Evolutionary conservation across 1,140 invertebrate genomes (phyloP).

Genomic region (Piezodorus guildinii): DNA sequence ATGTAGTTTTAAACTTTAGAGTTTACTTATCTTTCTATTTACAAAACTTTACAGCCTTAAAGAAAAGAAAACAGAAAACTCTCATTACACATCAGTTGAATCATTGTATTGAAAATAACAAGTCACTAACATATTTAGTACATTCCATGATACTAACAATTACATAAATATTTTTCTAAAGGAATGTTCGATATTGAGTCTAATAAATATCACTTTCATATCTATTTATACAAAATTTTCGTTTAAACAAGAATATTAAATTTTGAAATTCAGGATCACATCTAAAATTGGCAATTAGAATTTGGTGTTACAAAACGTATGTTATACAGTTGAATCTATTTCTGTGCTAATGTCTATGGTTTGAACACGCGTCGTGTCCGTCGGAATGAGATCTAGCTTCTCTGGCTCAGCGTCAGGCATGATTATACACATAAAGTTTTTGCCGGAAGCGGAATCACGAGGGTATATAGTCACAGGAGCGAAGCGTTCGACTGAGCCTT

Average conservation of each 20-base stretch:
- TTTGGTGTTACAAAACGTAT: constrained; percentile 8
- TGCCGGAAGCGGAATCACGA: constrained; percentile 60
- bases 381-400: constrained; percentile 47
- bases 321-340: constrained; percentile 18
- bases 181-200: no score
- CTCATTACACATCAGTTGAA: no score
- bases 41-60: no score
- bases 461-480: constrained; percentile 83
- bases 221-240: no score
- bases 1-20: no score
- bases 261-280: constrained; percentile 7
- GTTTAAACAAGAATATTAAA: neutral
- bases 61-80: no score
- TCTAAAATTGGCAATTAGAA: constrained; percentile 15
- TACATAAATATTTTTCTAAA: no score
- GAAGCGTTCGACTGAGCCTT: constrained; percentile 65
- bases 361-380: constrained; percentile 47
- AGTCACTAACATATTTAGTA: no score
- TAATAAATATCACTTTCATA: no score
- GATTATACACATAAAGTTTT: constrained; percentile 83
- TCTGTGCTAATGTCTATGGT: constrained; percentile 52
- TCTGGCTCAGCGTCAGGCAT: constrained; percentile 72
- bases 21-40: no score
- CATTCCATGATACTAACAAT: no score
- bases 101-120: no score